A percentile compares a stretch with the other conserved stretches of the same genome.
These are phyloP conservation scores for Hyphantria cunea DNA, from an alignment of 1,140 invertebrate genomes.

Conservation along the genomic window DNA sequence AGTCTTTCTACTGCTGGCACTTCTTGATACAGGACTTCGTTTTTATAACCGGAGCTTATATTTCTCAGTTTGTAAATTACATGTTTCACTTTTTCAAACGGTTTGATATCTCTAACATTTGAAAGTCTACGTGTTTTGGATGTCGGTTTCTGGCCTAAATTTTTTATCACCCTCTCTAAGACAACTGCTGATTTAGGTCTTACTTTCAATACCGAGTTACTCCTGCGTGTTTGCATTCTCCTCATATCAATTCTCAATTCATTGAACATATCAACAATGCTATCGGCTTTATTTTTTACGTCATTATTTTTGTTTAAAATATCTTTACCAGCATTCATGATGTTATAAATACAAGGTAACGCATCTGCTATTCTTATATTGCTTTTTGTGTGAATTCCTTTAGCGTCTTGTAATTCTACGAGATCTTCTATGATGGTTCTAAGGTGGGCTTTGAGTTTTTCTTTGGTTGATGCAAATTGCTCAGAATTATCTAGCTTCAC, in stretches of 20 bases:
- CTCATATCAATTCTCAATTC: slow-evolving; percentile 52
- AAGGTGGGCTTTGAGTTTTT: slow-evolving; percentile 62
- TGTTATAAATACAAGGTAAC: slow-evolving; percentile 65
- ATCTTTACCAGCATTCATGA: slow-evolving; percentile 47
- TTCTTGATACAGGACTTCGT: slow-evolving; percentile 39
- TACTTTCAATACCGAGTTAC: slow-evolving; percentile 19
- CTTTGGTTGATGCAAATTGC: slow-evolving; percentile 44
- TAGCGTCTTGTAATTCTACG: slow-evolving; percentile 54
- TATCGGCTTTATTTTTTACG: slow-evolving; percentile 37
- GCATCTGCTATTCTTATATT: slow-evolving; percentile 54
- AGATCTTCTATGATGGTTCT: slow-evolving; percentile 63
- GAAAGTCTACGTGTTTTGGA: slow-evolving; percentile 42
- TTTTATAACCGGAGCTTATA: slow-evolving; percentile 51
- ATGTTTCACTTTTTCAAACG: slow-evolving; percentile 51
- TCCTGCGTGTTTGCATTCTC: slow-evolving; percentile 41
- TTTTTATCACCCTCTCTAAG: slow-evolving; percentile 62
- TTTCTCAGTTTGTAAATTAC: slow-evolving; percentile 52
- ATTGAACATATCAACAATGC: slow-evolving; percentile 52
- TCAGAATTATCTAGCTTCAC: background rate
- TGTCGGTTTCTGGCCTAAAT: slow-evolving; percentile 41
- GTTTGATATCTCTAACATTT: slow-evolving; percentile 33
- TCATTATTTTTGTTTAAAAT: slow-evolving; percentile 18
- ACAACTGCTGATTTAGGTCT: slow-evolving; percentile 57
- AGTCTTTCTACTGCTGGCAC: slow-evolving; percentile 48
- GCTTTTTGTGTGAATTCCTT: slow-evolving; percentile 37